Base-by-base conservation (phyloP, 2,888 invertebrate species). In the Boloria selene region DNA sequence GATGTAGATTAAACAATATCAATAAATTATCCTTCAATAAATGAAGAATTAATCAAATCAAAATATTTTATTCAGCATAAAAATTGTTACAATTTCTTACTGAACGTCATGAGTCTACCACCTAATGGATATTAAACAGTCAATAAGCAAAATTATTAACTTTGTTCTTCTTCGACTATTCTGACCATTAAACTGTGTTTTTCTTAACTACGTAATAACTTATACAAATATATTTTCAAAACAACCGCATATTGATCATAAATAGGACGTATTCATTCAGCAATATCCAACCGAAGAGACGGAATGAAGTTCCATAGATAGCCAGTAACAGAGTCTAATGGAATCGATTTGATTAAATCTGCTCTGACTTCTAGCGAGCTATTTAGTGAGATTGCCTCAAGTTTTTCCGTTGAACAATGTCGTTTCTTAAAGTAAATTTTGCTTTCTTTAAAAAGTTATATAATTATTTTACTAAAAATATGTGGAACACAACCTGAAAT, bases 291-390 rank as follows among this genome's bases (percentile, higher is more conserved):
- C 22, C 55, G n/a, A 22, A 22, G 55, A 13, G 55, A n/a, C 14
- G 44, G 44, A 56, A 45, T 14, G 22, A 45, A 45, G 22, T 56
- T 45, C 44, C 55, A 44, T 45, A 45, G 44, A 56, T 45, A 56
- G 18, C 44, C 55, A 22, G 44, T 22, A 44, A 22, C 22, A 45
- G 55, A n/a, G 55, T 42, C 55, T 55, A 44, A 44, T 44, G 55
- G 44, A 55, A 55, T n/a, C 44, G 55, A 55, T 55, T 44, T 44
- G 44, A 55, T 55, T 55, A 22, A 55, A 55, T 55, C 55, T 18
- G 44, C 44, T 22, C 55, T n/a, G 44, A 45, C 55, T 56, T 45
- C 44, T 56, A 45, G 44, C 55, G 42, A 10, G 22, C 44, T 56
- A 56, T 56, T 56, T 56, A 56, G 18, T 55, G 10, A 44, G 18